A percentile compares a stretch with the other conserved stretches of the same genome.
phyloP scores from a whole-genome alignment of 2,113 vertebrate species.

The Irena cyanogastra region DNA sequence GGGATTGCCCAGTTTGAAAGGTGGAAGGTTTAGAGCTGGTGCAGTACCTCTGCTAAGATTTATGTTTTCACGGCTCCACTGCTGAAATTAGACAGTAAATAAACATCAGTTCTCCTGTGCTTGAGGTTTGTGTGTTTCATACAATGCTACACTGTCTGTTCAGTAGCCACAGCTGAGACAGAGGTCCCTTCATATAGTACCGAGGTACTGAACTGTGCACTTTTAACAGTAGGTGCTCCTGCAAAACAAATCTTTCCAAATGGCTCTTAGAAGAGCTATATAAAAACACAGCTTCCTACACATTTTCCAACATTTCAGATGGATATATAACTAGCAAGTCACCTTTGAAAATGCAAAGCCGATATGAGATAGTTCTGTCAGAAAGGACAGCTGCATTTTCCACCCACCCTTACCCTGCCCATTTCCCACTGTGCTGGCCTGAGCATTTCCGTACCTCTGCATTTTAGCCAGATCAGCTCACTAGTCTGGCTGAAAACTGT shows the following conservation, averaged over 20 bases:
- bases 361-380: background rate
- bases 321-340: background rate
- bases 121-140: background rate
- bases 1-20: background rate
- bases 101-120: background rate
- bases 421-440: background rate
- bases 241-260: background rate
- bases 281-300: constrained; percentile 33
- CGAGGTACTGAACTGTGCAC: background rate
- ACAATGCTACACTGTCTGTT: background rate
- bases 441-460: background rate
- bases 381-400: background rate
- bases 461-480: background rate
- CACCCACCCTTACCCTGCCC: background rate
- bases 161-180: background rate
- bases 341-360: background rate
- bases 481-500: background rate
- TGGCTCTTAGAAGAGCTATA: background rate
- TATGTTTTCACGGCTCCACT: background rate
- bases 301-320: constrained; percentile 10
- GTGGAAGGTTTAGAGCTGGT: background rate
- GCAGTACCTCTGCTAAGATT: background rate
- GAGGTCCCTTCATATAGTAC: background rate
- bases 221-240: background rate
- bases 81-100: background rate